A percentile compares a stretch with the other conserved stretches of the same genome.
phyloP scores from a whole-genome alignment of 23 tunicate species.

The Styela plicata region DNA sequence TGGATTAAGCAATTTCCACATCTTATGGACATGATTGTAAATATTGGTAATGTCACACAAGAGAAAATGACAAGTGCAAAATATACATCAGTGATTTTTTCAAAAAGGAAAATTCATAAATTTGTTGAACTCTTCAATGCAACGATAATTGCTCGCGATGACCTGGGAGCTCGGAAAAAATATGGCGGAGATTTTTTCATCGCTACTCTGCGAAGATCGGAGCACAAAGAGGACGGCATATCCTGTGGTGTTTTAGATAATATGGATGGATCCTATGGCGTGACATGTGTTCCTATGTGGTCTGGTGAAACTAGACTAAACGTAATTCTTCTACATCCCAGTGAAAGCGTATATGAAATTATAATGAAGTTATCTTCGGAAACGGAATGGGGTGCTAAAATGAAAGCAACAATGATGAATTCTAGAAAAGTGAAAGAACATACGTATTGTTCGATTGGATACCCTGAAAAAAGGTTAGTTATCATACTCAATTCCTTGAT shows the following conservation, averaged over 20 bases:
- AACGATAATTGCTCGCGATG: not conserved
- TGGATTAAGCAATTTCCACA: slow-evolving; percentile 17
- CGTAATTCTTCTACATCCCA: slow-evolving; percentile 3
- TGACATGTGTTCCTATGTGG: slow-evolving; percentile 7
- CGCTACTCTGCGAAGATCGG: slow-evolving; percentile 3
- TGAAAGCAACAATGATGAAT: not conserved
- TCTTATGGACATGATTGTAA: not conserved
- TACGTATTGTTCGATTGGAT: slow-evolving; percentile 13
- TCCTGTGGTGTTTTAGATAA: not conserved
- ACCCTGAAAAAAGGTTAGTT: not conserved
- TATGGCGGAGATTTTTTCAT: slow-evolving; percentile 16
- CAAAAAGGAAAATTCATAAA: not conserved
- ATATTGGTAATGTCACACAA: not conserved
- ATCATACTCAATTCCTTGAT: no score
- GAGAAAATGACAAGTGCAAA: not conserved
- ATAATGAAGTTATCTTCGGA: not conserved
- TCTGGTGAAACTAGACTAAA: not conserved
- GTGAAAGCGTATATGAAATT: slow-evolving; percentile 4
- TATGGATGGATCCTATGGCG: not conserved
- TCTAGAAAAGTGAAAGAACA: not conserved
- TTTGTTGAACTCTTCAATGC: not conserved
- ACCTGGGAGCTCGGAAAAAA: not conserved
- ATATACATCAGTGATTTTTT: not conserved
- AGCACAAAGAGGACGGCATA: slow-evolving; percentile 3
- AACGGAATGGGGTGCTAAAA: not conserved